A percentile compares a stretch with the other conserved stretches of the same genome.
Conservation (phyloP, 1,140 invertebrate species). For the Saccostrea glomerata region DNA sequence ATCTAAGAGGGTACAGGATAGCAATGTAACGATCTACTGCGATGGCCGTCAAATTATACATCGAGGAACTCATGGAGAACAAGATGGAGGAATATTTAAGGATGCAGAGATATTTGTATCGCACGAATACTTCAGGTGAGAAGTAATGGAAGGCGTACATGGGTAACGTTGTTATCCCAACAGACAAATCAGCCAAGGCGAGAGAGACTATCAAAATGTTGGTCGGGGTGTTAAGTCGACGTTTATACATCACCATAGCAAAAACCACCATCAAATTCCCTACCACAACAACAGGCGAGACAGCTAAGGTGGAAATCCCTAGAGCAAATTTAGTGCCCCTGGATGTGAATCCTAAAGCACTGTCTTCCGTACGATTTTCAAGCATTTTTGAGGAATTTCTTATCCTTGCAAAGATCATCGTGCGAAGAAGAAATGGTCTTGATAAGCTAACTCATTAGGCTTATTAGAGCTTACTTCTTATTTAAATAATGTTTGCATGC, state of each 20-base stretch:
- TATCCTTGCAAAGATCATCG: too few species aligned
- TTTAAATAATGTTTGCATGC: too few species aligned
- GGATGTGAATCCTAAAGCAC: neutral
- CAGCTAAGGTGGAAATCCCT: neutral
- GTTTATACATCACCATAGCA: neutral
- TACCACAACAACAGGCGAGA: neutral
- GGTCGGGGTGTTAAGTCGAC: neutral
- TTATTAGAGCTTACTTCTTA: too few species aligned
- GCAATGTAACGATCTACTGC: constrained; percentile 56
- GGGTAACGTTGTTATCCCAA: constrained; percentile 52
- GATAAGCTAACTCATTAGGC: too few species aligned
- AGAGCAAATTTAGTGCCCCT: neutral
- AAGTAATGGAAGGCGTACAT: constrained; percentile 55
- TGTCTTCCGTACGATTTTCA: neutral
- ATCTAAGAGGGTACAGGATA: constrained; percentile 52
- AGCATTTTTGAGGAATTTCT: neutral
- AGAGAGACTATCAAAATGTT: constrained; percentile 55
- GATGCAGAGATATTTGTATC: constrained; percentile 53
- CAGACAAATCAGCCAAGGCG: constrained; percentile 53
- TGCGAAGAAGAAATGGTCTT: too few species aligned
- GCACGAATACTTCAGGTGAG: neutral
- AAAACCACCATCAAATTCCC: neutral
- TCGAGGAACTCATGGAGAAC: constrained; percentile 52
- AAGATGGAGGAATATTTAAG: constrained; percentile 56
- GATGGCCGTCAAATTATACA: constrained; percentile 56